A percentile compares a stretch with the other conserved stretches of the same genome.
Conservation (phyloP, 2,797 vertebrate genomes). For the Argentina silus region DNA sequence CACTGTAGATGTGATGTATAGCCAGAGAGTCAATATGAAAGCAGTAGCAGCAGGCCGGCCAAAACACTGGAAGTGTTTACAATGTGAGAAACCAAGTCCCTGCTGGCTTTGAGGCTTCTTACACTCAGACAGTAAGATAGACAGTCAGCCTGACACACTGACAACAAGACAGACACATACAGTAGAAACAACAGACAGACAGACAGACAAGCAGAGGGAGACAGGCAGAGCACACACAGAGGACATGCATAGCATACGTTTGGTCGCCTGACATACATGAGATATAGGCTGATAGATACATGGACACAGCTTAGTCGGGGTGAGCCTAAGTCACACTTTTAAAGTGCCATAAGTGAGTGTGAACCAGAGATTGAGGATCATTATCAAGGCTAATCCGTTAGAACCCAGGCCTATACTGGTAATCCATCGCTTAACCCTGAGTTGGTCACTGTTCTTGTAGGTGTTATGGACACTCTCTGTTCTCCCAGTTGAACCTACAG, state of each 20-base stretch:
- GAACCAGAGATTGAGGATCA: background rate
- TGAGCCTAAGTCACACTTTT: background rate
- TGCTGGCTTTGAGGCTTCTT: background rate
- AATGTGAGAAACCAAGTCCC: too few species aligned
- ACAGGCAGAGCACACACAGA: background rate
- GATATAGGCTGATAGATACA: background rate
- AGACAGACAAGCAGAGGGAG: background rate
- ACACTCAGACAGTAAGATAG: background rate
- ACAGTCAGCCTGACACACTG: background rate
- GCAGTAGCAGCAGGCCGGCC: background rate
- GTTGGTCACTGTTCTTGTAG: background rate
- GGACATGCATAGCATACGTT: too few species aligned
- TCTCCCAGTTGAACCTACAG: too few species aligned
- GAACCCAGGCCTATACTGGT: background rate
- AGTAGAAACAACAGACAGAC: too few species aligned
- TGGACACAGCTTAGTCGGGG: background rate
- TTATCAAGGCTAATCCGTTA: background rate
- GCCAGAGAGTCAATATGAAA: background rate
- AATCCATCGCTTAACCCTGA: conserved; percentile 1
- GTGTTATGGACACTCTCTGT: background rate
- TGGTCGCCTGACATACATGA: background rate
- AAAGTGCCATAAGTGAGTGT: background rate
- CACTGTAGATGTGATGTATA: background rate
- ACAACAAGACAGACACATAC: too few species aligned
- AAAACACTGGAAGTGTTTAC: too few species aligned